These are phyloP conservation scores for Aplysia californica DNA, from an alignment of 1,140 invertebrate species.

Conservation along the genomic window DNA sequence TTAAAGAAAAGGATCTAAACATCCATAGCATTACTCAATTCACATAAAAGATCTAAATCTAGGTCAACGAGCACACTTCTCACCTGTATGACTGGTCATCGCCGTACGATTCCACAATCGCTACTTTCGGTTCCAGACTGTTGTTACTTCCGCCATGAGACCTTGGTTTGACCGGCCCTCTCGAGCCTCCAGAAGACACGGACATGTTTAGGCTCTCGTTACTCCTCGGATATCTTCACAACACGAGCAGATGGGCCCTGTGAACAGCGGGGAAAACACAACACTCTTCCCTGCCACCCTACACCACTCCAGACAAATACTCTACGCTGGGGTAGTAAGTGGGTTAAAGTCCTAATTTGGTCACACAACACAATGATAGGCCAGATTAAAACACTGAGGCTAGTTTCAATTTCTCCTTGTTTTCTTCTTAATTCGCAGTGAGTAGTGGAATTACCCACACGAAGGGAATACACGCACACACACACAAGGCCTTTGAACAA, in stretches of 20 bases:
- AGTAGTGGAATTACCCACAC: no score
- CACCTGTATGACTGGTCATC: conserved; percentile 22
- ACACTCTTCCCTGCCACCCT: neutral
- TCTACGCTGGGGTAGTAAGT: neutral
- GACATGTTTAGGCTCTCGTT: neutral
- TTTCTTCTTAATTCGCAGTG: no score
- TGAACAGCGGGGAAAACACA: neutral
- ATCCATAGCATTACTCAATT: neutral
- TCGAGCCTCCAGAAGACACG: neutral
- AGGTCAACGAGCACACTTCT: neutral
- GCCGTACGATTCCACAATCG: conserved; percentile 15
- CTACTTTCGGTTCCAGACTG: conserved; percentile 21
- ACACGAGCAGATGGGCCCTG: neutral
- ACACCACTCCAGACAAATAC: no score
- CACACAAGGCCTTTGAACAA: neutral
- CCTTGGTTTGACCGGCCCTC: neutral
- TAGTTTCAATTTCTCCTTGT: no score
- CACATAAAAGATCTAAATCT: neutral
- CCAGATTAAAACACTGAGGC: no score
- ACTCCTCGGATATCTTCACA: neutral
- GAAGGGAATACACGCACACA: neutral
- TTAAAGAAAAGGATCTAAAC: neutral
- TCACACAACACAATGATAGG: no score
- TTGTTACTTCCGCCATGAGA: neutral
- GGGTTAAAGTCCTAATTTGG: no score